Base-by-base conservation (phyloP, 2,113 vertebrate species). In the Ursus arctos region DNA sequence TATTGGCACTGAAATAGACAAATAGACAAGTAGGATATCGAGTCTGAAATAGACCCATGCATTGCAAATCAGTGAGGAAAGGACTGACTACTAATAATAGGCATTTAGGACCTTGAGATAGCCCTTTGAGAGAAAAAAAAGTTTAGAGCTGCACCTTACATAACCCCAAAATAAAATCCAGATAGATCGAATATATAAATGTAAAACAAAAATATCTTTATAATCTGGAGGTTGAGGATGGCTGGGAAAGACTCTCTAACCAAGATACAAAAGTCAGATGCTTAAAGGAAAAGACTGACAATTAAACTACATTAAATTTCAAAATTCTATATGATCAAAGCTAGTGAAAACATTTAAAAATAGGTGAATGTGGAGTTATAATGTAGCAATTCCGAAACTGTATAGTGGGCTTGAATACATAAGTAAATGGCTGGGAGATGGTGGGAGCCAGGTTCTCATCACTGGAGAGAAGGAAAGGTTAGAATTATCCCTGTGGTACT, bases 141-240 rank as follows among this genome's bases (percentile, higher is more conserved):
- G 11, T 1, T 63, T 91, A 86, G 11, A 76, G 53, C 14, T 88
- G 10, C 7, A 59, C 87, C 49, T 82, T 89, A 71, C 40, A 85
- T 40, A 84, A 69, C 7, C 51, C 10, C 11, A 8, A 53, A 82
- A 96, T 83, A 96, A 91, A 98, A 92, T 91, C 12, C 51, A 82
- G 47, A 69, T 53, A 94, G 14, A 63, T 3, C 36, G 40, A 71
- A 21, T 89, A 96, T 49, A 33, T 91, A 92, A 95, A 95, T 81
- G 51, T 88, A 89, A 91, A 92, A n/a, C 31, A 77, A 95, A 87
- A 91, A 67, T 77, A 36, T 40, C 86, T 95, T 85, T 80, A 91
- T 81, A 91, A 71, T n/a, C 65, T 88, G 33, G 51, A 28, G 28
- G 28, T 69, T 40, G 31, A 26, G 24, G 15, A 57, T 53, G 16